phyloP scores from a whole-genome alignment of 2,113 vertebrate genomes.

The Corapipo altera region DNA sequence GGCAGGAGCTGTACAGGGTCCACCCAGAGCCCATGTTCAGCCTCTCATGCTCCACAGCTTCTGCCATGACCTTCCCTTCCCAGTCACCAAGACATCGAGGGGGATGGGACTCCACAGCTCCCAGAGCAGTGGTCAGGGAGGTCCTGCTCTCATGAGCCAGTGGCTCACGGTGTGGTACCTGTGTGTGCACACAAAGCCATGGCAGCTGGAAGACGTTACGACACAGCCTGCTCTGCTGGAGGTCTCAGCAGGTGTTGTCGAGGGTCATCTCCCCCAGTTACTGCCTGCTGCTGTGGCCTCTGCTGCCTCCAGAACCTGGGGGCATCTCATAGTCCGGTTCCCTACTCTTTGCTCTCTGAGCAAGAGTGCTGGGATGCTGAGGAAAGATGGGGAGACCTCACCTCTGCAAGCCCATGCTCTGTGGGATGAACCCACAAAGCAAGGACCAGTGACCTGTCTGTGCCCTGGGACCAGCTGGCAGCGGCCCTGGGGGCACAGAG shows the following conservation, averaged over 20 bases:
- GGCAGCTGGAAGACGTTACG: neutral
- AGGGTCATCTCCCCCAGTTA: neutral
- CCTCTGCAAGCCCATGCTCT: neutral
- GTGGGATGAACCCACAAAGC: neutral
- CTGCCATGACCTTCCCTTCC: neutral
- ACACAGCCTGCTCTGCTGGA: neutral
- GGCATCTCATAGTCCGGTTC: neutral
- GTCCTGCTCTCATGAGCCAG: too few species aligned
- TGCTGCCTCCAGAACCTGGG: neutral
- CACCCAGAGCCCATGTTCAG: neutral
- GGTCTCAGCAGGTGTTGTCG: neutral
- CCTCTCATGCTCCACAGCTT: neutral
- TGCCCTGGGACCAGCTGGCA: neutral
- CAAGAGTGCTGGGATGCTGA: neutral
- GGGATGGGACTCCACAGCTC: fast-evolving
- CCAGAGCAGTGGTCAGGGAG: neutral
- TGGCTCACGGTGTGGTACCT: fast-evolving
- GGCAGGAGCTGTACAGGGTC: neutral
- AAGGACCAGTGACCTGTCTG: fast-evolving
- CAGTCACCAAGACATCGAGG: fast-evolving
- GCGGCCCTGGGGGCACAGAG: fast-evolving
- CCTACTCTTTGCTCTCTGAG: neutral
- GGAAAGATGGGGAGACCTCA: neutral
- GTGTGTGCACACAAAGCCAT: neutral
- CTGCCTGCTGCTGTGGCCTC: neutral